Conservation (phyloP, 2,797 vertebrate species). For the Lacerta viridis region DNA sequence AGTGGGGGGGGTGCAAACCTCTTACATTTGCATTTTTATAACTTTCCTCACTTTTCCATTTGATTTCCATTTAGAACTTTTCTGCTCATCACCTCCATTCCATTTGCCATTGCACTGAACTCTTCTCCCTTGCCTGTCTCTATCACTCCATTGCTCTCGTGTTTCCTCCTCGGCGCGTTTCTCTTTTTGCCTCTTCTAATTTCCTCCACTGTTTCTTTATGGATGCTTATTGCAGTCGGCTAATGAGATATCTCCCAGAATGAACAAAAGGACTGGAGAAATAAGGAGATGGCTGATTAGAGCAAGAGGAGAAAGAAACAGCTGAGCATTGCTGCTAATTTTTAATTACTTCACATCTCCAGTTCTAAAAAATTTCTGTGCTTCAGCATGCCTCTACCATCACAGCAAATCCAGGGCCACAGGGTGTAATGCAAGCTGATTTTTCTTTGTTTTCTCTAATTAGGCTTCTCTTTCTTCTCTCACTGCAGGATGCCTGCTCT, state of each 20-base stretch:
- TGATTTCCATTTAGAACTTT: conserved; percentile 16
- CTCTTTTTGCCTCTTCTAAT: neutral
- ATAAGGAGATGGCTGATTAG: conserved; percentile 32
- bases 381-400: conserved; percentile 42
- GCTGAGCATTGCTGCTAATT: conserved; percentile 8
- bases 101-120: neutral
- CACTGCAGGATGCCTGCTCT: conserved; percentile 46
- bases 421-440: conserved; percentile 54
- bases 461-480: conserved; percentile 55
- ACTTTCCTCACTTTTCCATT: conserved; percentile 29
- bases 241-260: conserved; percentile 14
- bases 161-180: neutral
- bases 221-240: conserved; percentile 18
- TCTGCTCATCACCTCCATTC: neutral
- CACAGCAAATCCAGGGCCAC: conserved; percentile 39
- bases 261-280: conserved; percentile 32
- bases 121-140: neutral
- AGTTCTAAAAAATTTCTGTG: conserved; percentile 35
- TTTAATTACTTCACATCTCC: conserved; percentile 43
- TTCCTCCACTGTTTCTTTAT: conserved; percentile 37
- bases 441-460: conserved; percentile 53
- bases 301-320: conserved; percentile 33
- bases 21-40: conserved; percentile 37
- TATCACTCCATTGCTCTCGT: neutral
- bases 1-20: neutral